These are phyloP conservation scores for Hirudo medicinalis DNA, from an alignment of 1,140 invertebrate genomes.

Conservation along the genomic window DNA sequence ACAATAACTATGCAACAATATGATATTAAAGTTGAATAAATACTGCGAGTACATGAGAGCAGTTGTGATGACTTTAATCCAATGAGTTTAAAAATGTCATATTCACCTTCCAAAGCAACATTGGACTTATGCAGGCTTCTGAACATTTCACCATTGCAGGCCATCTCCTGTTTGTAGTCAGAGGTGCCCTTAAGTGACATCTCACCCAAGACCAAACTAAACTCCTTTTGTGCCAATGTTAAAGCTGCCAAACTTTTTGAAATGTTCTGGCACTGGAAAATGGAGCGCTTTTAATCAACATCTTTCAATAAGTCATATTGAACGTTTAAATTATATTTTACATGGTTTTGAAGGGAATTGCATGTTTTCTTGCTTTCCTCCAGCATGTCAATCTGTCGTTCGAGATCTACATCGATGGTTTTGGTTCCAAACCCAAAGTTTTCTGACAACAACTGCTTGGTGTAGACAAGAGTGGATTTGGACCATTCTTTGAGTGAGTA, in stretches of 20 bases:
- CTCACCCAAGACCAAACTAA: conserved; percentile 1
- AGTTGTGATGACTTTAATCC: too few relatives aligned
- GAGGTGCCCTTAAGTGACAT: background rate
- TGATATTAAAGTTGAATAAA: too few relatives aligned
- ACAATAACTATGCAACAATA: background rate
- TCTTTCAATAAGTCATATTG: background rate
- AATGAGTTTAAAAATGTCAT: background rate
- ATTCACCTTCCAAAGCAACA: background rate
- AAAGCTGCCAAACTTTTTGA: background rate
- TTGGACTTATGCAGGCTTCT: background rate
- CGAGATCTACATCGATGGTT: background rate
- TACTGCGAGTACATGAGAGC: too few relatives aligned
- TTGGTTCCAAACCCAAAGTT: conserved; percentile 6
- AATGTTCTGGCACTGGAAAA: background rate
- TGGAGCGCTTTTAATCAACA: background rate
- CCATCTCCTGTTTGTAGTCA: conserved; percentile 7
- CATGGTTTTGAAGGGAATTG: background rate
- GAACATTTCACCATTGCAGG: background rate
- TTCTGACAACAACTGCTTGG: conserved; percentile 3
- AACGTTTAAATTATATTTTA: background rate
- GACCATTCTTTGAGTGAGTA: conserved; percentile 3
- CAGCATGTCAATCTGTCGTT: background rate
- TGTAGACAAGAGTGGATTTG: background rate
- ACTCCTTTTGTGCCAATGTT: background rate
- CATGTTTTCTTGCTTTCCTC: conserved; percentile 1